Conservation (phyloP, 2,888 invertebrate species). For the Sclerodermus sp. region DNA sequence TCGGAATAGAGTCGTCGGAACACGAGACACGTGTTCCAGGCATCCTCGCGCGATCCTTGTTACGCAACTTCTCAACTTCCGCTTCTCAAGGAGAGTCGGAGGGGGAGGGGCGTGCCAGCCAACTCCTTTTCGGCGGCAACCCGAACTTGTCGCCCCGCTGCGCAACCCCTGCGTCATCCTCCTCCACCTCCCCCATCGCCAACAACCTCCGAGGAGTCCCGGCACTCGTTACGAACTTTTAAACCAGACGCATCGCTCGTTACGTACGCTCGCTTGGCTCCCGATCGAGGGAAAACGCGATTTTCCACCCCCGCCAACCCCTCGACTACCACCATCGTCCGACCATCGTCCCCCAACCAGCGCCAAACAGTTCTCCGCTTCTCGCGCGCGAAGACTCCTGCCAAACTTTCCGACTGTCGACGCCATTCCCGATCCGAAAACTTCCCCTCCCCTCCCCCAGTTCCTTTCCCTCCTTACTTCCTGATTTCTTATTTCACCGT, state of each 20-base stretch:
- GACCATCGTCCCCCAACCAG: no score
- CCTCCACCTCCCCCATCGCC: neutral
- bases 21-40: neutral
- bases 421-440: no score
- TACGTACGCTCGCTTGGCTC: conserved; percentile 18
- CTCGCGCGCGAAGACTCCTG: no score
- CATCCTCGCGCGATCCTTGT: conserved; percentile 1
- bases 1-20: neutral
- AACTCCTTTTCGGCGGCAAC: neutral
- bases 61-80: conserved; percentile 1
- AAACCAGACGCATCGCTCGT: conserved; percentile 17
- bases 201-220: conserved; percentile 2
- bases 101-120: neutral
- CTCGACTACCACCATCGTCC: no score
- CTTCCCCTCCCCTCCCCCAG: neutral
- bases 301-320: neutral
- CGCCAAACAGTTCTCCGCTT: no score
- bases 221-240: conserved; percentile 15
- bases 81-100: neutral
- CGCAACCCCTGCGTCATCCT: conserved; percentile 21
- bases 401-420: no score
- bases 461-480: neutral
- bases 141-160: conserved; percentile 6
- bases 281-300: conserved; percentile 12
- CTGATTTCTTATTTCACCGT: no score